Percentiles rank a stretch among this genome's conserved stretches.
Conservation (phyloP, 1,140 invertebrate species). For the Cyphomyrmex costatus region DNA sequence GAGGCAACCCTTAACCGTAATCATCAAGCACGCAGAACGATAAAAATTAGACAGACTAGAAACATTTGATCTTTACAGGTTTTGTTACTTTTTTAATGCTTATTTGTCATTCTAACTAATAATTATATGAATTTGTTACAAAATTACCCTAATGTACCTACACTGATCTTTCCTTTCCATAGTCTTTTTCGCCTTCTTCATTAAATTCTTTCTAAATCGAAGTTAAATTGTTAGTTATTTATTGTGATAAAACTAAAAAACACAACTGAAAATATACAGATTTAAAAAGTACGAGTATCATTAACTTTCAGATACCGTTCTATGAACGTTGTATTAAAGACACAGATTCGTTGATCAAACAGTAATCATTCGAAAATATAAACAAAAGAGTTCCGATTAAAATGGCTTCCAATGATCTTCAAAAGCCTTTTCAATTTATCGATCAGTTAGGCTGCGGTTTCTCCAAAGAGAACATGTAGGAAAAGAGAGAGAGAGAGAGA, state of each 20-base stretch:
- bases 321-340: background rate
- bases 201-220: background rate
- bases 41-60: background rate
- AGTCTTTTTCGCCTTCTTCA: slow-evolving; percentile 8
- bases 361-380: slow-evolving; percentile 25
- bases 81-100: background rate
- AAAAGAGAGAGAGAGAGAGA: background rate
- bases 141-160: background rate
- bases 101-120: background rate
- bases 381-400: slow-evolving; percentile 35
- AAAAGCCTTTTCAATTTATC: slow-evolving; percentile 53
- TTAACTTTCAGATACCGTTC: background rate
- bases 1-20: background rate
- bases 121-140: background rate
- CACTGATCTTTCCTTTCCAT: background rate
- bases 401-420: slow-evolving; percentile 24
- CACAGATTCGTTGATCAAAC: background rate
- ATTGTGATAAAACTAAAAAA: slow-evolving; percentile 3
- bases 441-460: slow-evolving; percentile 52
- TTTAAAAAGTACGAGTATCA: background rate
- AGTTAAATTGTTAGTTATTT: slow-evolving; percentile 5
- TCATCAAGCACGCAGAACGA: background rate
- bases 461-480: background rate
- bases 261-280: background rate
- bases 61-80: background rate